Base-by-base conservation (phyloP, 2,113 vertebrate species). In the Bubo blakistoni region DNA sequence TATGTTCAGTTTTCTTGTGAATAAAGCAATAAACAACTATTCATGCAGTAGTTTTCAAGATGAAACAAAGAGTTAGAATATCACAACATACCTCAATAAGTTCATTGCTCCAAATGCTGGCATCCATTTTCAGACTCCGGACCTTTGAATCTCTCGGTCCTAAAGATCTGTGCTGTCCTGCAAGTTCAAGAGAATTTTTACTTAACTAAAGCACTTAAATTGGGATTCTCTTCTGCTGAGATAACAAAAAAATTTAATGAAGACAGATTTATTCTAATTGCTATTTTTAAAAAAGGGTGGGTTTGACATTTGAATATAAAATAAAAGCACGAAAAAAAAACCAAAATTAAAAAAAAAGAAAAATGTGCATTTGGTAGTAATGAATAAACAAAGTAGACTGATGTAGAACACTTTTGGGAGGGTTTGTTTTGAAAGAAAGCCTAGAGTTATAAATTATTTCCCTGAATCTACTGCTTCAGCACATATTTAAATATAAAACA, bases 71-170 rank as follows among this genome's bases (percentile, higher is more conserved):
- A 82, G 4, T 65, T 29, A 63, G 25, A 82, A 11, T 52, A 62
- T 59, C 36, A 65, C 15, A 57, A 77, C 79, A 62, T 72, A 99
- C 99, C 99, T 99, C 99, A n/a, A 99, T 99, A 24, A 99, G 99
- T 71, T 99, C 99, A 90, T 99, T 99, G 96, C 98, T 99, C 99
- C 99, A 99, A 96, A 99, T 98, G 73, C 98, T 99, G 87, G 98
- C 98, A 98, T 99, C 99, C 98, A 99, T 98, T 98, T 99, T 99
- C 44, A 99, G 97, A 97, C 99, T 99, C 32, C 98, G 98, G 38
- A 99, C 99, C 84, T 99, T 99, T 29, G 99, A 99, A 90, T 99
- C 98, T 89, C 98, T 99, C 29, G 98, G 98, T 77, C 99, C 99
- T 59, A 99, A 98, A 54, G 98, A 98, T 86, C 99, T 98, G 95